A percentile compares a stretch with the other conserved stretches of the same genome.
Evolutionary conservation across 2,113 vertebrate species (phyloP).

Genomic region (Hiodon alosoides): DNA sequence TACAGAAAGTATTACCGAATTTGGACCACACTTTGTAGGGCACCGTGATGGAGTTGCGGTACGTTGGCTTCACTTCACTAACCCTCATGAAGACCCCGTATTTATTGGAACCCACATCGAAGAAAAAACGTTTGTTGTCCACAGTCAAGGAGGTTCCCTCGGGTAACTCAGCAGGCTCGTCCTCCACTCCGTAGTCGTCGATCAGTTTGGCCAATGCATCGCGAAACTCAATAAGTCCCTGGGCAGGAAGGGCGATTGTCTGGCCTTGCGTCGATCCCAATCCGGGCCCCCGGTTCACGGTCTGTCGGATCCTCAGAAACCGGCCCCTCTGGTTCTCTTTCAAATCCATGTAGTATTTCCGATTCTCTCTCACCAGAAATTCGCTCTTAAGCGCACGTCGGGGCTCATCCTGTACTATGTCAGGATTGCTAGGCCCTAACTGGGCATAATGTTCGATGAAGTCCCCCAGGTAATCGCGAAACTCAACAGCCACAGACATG

Average conservation of each 20-base stretch:
- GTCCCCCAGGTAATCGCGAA: constrained; percentile 97
- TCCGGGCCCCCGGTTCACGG: constrained; percentile 89
- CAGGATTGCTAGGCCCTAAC: constrained; percentile 90
- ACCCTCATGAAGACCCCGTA: constrained; percentile 98
- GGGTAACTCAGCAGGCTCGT: constrained; percentile 96
- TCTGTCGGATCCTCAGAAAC: constrained; percentile 95
- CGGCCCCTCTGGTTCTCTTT: constrained; percentile 98
- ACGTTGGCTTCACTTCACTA: constrained; percentile 96
- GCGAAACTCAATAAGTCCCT: constrained; percentile 96
- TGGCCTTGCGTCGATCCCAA: constrained; percentile 94
- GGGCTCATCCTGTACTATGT: constrained; percentile 88
- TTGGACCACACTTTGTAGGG: constrained; percentile 98
- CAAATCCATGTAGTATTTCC: constrained; percentile 99
- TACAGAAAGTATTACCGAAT: constrained; percentile 95
- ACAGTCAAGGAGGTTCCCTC: constrained; percentile 97
- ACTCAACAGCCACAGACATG: constrained; percentile 94
- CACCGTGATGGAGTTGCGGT: constrained; percentile 98
- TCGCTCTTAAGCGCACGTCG: constrained; percentile 96
- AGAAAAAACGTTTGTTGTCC: constrained; percentile 99
- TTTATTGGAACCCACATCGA: constrained; percentile 97
- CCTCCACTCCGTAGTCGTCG: constrained; percentile 95
- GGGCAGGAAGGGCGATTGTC: constrained; percentile 92
- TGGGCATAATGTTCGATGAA: constrained; percentile 99
- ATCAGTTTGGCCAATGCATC: constrained; percentile 96
- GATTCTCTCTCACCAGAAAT: constrained; percentile 96